Conservation (phyloP, 2,888 invertebrate species). For the Globia sparganii region DNA sequence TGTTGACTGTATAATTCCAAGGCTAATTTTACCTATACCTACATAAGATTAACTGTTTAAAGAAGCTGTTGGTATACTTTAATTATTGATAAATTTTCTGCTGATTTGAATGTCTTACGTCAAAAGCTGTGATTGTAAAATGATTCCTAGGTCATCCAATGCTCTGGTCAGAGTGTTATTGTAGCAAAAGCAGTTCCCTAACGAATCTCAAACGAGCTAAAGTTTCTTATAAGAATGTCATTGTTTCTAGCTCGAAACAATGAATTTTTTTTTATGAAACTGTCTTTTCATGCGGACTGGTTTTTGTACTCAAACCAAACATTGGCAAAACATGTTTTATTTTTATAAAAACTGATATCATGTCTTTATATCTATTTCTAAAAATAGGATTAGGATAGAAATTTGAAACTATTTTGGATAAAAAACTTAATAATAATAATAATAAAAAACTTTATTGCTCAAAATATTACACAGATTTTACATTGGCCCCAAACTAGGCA, state of each 20-base stretch:
- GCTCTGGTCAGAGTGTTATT: neutral
- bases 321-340: neutral
- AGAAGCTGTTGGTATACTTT: neutral
- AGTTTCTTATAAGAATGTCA: slow-evolving; percentile 7
- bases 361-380: slow-evolving; percentile 2
- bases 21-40: neutral
- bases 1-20: neutral
- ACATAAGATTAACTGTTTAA: too few relatives aligned
- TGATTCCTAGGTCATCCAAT: neutral
- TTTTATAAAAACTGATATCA: neutral
- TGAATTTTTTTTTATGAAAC: too few relatives aligned
- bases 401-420: slow-evolving; percentile 2
- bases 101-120: neutral
- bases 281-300: too few relatives aligned
- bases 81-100: neutral
- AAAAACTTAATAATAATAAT: too few relatives aligned
- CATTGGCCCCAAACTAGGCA: too few relatives aligned
- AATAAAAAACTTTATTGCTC: too few relatives aligned
- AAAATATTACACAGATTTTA: too few relatives aligned
- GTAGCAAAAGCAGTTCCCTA: slow-evolving; percentile 5
- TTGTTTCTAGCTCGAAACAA: slow-evolving; percentile 12
- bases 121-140: neutral
- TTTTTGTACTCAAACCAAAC: slow-evolving; percentile 21
- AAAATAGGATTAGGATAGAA: neutral
- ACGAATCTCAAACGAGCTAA: slow-evolving; percentile 5